These are phyloP conservation scores for Prinia subflava DNA, from an alignment of 2,113 vertebrate species.

Conservation along the genomic window DNA sequence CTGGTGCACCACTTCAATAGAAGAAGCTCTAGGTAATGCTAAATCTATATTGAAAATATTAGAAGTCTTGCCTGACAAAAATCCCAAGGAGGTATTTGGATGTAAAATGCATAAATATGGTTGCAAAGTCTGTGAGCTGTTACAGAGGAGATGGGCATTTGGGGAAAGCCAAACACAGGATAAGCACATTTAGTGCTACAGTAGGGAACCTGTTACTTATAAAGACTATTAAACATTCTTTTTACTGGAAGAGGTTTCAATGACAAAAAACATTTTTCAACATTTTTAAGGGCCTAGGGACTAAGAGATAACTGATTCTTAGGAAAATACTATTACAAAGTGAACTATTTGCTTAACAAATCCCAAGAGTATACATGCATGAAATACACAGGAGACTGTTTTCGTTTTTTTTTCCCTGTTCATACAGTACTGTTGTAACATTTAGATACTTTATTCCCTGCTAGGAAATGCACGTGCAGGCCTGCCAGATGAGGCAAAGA, in stretches of 20 bases:
- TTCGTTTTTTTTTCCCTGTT: background rate
- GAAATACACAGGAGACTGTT: background rate
- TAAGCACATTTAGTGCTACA: background rate
- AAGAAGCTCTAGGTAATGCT: background rate
- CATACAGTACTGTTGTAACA: background rate
- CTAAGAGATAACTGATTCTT: background rate
- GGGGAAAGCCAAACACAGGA: background rate
- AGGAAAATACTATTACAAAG: background rate
- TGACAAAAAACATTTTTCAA: background rate
- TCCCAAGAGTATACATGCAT: background rate
- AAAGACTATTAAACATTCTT: background rate
- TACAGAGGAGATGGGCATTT: background rate
- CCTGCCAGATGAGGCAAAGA: background rate
- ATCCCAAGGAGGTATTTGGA: background rate
- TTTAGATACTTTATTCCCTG: background rate
- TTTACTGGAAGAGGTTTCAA: background rate
- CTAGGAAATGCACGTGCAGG: background rate
- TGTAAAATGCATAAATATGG: background rate
- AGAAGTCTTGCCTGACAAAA: background rate
- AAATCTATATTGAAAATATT: slow-evolving; percentile 25
- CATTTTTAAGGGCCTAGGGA: background rate
- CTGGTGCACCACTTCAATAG: background rate
- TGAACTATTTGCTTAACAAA: background rate
- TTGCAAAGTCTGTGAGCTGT: background rate
- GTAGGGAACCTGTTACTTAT: background rate